These are phyloP conservation scores for Sphenodon punctatus DNA, from an alignment of 2,797 vertebrate species.

Conservation along the genomic window DNA sequence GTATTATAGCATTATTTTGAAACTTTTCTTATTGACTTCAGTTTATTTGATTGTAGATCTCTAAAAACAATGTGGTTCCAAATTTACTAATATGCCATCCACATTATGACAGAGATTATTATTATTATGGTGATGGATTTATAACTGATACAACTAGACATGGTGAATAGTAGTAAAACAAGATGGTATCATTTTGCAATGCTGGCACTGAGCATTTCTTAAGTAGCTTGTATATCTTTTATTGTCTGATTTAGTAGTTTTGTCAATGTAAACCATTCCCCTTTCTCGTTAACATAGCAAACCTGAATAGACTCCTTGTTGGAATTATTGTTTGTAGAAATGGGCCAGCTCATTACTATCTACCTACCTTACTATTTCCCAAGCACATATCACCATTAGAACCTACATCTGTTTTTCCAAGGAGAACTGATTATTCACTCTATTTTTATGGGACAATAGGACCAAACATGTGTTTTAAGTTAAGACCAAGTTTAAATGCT, in stretches of 20 bases:
- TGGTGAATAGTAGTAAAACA: not conserved
- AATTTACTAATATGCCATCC: not conserved
- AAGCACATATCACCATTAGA: not conserved
- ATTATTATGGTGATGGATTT: not conserved
- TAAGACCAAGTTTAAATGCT: not conserved
- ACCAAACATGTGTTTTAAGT: slow-evolving; percentile 9
- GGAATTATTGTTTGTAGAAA: not conserved
- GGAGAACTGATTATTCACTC: slow-evolving; percentile 16
- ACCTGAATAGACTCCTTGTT: not conserved
- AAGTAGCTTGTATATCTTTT: not conserved
- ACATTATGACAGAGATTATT: not conserved
- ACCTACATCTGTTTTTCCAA: slow-evolving; percentile 6
- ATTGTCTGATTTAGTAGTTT: not conserved
- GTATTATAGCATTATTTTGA: too few species aligned
- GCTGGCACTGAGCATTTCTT: not conserved
- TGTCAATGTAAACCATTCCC: not conserved
- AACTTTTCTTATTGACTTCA: too few species aligned
- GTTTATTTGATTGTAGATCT: not conserved
- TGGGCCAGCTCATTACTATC: not conserved
- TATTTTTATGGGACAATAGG: not conserved
- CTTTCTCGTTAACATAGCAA: not conserved
- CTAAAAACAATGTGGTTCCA: not conserved
- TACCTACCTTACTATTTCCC: slow-evolving; percentile 27
- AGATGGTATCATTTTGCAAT: not conserved
- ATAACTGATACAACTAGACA: not conserved